Conservation (phyloP, 2,113 vertebrate genomes). For the Synodontis membranacea region DNA sequence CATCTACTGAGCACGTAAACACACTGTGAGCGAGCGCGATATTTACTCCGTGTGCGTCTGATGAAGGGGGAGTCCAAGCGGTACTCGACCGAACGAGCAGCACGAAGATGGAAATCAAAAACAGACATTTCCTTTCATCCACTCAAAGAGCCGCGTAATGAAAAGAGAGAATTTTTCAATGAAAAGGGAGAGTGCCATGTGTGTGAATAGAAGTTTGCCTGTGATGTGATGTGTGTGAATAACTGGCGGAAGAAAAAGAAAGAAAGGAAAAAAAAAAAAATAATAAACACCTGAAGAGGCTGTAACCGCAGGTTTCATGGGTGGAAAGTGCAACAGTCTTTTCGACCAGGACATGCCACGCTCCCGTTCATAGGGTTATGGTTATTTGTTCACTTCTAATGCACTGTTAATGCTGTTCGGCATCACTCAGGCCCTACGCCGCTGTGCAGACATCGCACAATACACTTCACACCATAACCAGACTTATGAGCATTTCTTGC, state of each 20-base stretch:
- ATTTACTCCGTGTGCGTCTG: conserved; percentile 23
- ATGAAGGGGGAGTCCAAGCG: conserved; percentile 12
- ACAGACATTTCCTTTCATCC: conserved; percentile 20
- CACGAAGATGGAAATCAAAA: conserved; percentile 33
- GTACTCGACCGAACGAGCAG: not conserved
- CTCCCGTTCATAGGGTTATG: no score
- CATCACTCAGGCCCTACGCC: no score
- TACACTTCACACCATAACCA: no score
- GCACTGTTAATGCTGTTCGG: no score
- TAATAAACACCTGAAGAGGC: not conserved
- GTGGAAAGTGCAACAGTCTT: no score
- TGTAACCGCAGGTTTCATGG: not conserved
- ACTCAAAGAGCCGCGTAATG: conserved; percentile 21
- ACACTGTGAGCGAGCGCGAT: not conserved
- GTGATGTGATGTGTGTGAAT: not conserved
- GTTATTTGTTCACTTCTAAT: no score
- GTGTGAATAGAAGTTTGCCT: not conserved
- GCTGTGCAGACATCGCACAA: no score
- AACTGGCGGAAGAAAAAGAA: not conserved
- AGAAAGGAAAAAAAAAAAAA: no score
- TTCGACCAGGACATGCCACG: no score
- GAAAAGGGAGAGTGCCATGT: conserved; percentile 11
- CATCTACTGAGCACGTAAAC: conserved; percentile 27
- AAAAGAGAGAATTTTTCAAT: conserved; percentile 32
- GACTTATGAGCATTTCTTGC: no score